Percentiles rank a stretch among this genome's conserved stretches.
These are phyloP conservation scores for Cyanoramphus novaezelandiae DNA, from an alignment of 2,113 vertebrate genomes.

Conservation along the genomic window DNA sequence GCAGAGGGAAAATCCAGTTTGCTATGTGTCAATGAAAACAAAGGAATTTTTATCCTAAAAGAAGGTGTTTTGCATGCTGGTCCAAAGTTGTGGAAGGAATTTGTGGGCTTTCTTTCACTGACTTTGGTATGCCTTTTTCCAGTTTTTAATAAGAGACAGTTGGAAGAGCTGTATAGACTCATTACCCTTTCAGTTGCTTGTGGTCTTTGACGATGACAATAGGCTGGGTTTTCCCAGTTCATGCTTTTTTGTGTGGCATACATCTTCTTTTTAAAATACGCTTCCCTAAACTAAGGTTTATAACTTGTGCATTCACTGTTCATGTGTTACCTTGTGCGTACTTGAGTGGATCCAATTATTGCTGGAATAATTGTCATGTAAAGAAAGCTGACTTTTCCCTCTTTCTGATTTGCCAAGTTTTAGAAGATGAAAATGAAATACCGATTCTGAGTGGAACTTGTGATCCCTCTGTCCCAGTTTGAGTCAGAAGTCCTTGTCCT, in stretches of 20 bases:
- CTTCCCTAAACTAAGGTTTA: neutral
- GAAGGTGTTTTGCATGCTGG: neutral
- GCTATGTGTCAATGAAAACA: rapidly evolving
- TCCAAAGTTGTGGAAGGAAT: neutral
- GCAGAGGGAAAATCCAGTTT: neutral
- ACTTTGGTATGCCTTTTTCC: neutral
- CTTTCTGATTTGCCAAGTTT: neutral
- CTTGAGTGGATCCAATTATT: neutral
- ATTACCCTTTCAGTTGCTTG: neutral
- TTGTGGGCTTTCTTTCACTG: neutral
- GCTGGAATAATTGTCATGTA: neutral
- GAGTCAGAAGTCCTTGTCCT: slow-evolving; percentile 53
- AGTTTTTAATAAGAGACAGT: neutral
- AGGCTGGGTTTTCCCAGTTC: neutral
- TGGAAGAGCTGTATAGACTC: slow-evolving; percentile 5
- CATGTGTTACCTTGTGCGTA: rapidly evolving
- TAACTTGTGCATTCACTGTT: neutral
- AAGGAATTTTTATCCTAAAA: neutral
- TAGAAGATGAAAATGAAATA: neutral
- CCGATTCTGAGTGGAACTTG: neutral
- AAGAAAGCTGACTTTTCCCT: neutral
- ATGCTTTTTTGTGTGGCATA: neutral
- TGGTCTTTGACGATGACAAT: slow-evolving; percentile 31
- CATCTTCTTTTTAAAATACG: neutral
- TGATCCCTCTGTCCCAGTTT: neutral